Base-by-base conservation (phyloP, 2,888 invertebrate genomes). In the Phaonia tiefii region DNA sequence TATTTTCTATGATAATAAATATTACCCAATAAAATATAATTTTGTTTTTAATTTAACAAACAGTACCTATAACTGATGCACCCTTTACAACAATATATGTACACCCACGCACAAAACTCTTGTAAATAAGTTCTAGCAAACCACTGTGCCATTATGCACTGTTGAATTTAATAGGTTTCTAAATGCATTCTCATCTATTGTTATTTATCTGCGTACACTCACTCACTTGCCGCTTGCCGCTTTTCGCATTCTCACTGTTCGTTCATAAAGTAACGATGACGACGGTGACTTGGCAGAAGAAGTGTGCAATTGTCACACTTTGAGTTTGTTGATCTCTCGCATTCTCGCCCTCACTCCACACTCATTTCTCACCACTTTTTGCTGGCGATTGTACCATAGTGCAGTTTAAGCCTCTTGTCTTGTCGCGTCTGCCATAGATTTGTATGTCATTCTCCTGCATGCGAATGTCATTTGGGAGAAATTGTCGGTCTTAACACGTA, bases 271-370 rank as follows among this genome's bases (percentile, higher is more conserved):
- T 39, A 5, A 11, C 22, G 10, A 39, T 20, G 20, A 58, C 31
- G 26, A 37, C 13, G 60, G 39, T 39, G 20, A 17, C 20, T 54
- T 46, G 51, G 71, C 42, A 39, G 42, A 42, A 71, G 37, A 75
- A 67, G 20, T 66, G 74, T 72, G 60, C 63, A 60, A 58, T 72
- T 81, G 81, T 78, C 56, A 78, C 69, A 81, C 67, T 71, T 78
- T 72, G 56, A 72, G 78, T 78, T 78, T 78, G 71, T 71, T 78
- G 78, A 78, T 67, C 80, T 63, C 1, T 13, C 20, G 20, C 42
- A n/a, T 42, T 25, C 49, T 65, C 54, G 4, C 31, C 8, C 31
- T 31, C 31, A 5, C 31, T 31, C 31, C 31, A 8, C 8, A 5
- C 31, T 8, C 31, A 31, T 31, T 31, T 5, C 2, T 20, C 20